Evolutionary conservation across 2,113 vertebrate species (phyloP), one percentile per base, ranked within the genome.

Genomic region (Gnathonemus echidnorhynchus): DNA sequence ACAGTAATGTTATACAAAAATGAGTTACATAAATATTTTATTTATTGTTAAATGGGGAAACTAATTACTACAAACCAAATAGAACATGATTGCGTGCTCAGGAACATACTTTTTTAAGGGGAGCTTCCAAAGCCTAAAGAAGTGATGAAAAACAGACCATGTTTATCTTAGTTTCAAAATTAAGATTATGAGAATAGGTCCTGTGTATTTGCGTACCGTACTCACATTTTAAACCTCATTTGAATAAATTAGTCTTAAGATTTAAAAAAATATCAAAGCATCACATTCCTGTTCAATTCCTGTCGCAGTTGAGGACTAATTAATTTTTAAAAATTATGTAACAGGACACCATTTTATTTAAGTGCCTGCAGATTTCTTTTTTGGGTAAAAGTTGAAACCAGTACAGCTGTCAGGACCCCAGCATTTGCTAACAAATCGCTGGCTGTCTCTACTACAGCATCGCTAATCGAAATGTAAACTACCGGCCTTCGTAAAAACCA

Each of bases 381-480:
- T n/a, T 17, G 46, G 70, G 31, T 21, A 84, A 84, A 46, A 21
- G 42, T 24, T 48, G 83, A 48, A 11, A 42, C 10, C 21, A 80
- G 83, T 21, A 70, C 70, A 89, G 70, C 66, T 53, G 31, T 42
- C 88, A 49, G 88, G 46, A 39, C 62, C 88, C 62, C 46, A 31
- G 9, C 24, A 88, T 13, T 46, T 21, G 35, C 66, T 48, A 88
- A 83, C 88, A 87, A 53, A 58, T 88, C 19, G 35, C 88, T 39
- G 70, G 31, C 74, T 42, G 35, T 83, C 49, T 70, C 80, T 80
- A 45, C 88, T 45, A 53, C 74, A 83, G 74, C 15, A 15, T 56
- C 50, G 21, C 70, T 46, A 83, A 53, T 83, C 19, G 19, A 56
- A 89, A 80, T 49, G 31, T 89, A 80, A 89, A 89, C 88, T 39